Percentiles rank a stretch among this genome's conserved stretches.
phyloP scores from a whole-genome alignment of 2,797 vertebrate genomes.

The Kryptolebias ocellatus region DNA sequence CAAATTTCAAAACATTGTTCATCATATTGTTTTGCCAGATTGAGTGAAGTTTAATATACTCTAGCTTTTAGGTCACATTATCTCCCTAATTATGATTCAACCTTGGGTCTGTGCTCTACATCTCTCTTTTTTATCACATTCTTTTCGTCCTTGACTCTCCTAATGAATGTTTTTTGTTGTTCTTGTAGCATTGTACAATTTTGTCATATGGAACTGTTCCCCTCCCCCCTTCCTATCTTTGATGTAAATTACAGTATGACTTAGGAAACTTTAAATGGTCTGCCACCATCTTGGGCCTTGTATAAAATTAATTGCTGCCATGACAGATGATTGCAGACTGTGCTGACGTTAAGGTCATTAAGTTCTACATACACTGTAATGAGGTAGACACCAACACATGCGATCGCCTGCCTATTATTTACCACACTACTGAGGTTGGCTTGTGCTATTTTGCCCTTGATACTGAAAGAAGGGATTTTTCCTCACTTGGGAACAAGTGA shows the following conservation, averaged over 20 bases:
- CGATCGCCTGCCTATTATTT: constrained; percentile 87
- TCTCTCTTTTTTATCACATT: constrained; percentile 32
- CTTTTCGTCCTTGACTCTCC: constrained; percentile 48
- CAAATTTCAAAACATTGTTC: constrained; percentile 42
- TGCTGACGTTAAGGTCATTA: constrained; percentile 82
- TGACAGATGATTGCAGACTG: constrained; percentile 79
- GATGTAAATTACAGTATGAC: constrained; percentile 71
- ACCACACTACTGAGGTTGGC: constrained; percentile 78
- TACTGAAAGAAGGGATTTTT: constrained; percentile 61
- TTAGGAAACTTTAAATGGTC: constrained; percentile 76
- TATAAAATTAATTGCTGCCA: constrained; percentile 81
- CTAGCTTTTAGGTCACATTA: constrained; percentile 62
- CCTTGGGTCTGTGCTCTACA: constrained; percentile 61
- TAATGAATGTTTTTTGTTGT: constrained; percentile 76
- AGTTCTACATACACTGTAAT: constrained; percentile 83
- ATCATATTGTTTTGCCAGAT: constrained; percentile 48
- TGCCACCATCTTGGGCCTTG: constrained; percentile 67
- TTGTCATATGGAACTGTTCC: constrained; percentile 64
- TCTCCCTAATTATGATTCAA: constrained; percentile 75
- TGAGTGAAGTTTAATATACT: constrained; percentile 60
- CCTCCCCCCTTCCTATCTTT: constrained; percentile 9
- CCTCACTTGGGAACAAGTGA: constrained; percentile 51
- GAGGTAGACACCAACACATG: constrained; percentile 77
- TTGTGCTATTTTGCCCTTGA: constrained; percentile 72
- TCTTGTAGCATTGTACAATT: constrained; percentile 64